Percentiles rank a stretch among this genome's conserved stretches.
Conservation (phyloP, 2,888 invertebrate species). For the Amiota communis region DNA sequence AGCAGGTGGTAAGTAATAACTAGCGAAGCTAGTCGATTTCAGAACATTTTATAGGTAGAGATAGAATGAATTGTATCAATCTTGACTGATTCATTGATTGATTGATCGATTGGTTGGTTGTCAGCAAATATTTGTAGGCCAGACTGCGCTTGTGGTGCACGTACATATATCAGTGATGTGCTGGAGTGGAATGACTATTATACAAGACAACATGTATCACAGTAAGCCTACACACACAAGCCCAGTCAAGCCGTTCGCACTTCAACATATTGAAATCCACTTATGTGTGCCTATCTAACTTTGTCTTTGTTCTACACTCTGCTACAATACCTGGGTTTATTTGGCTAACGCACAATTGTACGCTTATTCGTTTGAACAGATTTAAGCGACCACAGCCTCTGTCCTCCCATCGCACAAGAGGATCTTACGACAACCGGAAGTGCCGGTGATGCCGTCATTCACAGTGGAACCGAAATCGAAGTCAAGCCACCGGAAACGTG, state of each 20-base stretch:
- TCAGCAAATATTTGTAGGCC: constrained; percentile 56
- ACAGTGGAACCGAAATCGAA: constrained; percentile 74
- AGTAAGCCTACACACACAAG: constrained; percentile 53
- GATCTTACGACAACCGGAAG: constrained; percentile 65
- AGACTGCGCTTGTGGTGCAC: no score
- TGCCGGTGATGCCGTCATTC: constrained; percentile 66
- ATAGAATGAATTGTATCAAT: no score
- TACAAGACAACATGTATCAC: constrained; percentile 17
- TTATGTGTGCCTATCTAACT: neutral
- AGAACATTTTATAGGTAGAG: neutral
- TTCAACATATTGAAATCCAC: neutral
- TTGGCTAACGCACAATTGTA: constrained; percentile 21
- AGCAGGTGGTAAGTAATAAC: constrained; percentile 67
- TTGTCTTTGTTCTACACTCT: neutral
- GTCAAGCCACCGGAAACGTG: constrained; percentile 76
- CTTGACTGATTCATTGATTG: neutral
- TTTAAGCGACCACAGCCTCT: constrained; percentile 71
- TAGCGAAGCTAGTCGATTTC: no score
- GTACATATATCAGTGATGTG: no score
- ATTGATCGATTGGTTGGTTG: constrained; percentile 37
- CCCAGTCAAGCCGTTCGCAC: neutral
- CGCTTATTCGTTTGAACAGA: constrained; percentile 59
- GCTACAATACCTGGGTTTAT: neutral
- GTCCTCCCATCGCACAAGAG: constrained; percentile 71
- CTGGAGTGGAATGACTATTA: no score